These are phyloP conservation scores for Thecocarcelia acutangulata DNA, from an alignment of 2,888 invertebrate genomes.

Conservation along the genomic window DNA sequence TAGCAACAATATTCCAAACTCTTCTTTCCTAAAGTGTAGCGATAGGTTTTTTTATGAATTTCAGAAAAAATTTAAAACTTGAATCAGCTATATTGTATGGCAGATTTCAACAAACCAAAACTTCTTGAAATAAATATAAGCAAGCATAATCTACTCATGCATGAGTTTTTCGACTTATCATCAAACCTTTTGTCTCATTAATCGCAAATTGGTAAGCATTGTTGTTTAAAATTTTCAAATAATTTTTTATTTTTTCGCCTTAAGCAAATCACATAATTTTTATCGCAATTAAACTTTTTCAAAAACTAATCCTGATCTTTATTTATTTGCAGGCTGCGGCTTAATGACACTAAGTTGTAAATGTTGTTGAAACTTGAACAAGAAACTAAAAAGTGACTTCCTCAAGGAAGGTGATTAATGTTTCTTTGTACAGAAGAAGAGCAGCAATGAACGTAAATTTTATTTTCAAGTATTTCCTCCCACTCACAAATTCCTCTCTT, in stretches of 20 bases:
- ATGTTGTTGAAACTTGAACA: too few relatives aligned
- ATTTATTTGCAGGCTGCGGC: conserved; percentile 55
- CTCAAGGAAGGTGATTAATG: conserved; percentile 50
- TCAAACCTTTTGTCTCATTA: conserved; percentile 30
- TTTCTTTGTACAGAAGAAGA: conserved; percentile 1
- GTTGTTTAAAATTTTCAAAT: conserved; percentile 6
- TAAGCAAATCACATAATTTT: too few relatives aligned
- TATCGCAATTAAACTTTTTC: too few relatives aligned
- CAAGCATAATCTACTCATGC: neutral
- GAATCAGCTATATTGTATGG: too few relatives aligned
- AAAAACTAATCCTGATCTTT: too few relatives aligned
- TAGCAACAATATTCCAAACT: too few relatives aligned
- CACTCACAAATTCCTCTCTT: neutral
- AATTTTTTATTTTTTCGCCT: too few relatives aligned
- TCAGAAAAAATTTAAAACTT: too few relatives aligned
- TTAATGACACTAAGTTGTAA: conserved; percentile 58
- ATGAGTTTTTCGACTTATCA: conserved; percentile 16
- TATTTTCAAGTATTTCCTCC: neutral
- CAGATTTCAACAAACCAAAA: too few relatives aligned
- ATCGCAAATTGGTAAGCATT: conserved; percentile 44
- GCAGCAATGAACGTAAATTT: conserved; percentile 10
- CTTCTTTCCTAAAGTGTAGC: too few relatives aligned
- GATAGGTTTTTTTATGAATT: too few relatives aligned
- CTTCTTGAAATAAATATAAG: neutral
- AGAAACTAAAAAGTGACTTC: conserved; percentile 13